Conservation (phyloP, 2,113 vertebrate genomes). For the Ageneiosus marmoratus region DNA sequence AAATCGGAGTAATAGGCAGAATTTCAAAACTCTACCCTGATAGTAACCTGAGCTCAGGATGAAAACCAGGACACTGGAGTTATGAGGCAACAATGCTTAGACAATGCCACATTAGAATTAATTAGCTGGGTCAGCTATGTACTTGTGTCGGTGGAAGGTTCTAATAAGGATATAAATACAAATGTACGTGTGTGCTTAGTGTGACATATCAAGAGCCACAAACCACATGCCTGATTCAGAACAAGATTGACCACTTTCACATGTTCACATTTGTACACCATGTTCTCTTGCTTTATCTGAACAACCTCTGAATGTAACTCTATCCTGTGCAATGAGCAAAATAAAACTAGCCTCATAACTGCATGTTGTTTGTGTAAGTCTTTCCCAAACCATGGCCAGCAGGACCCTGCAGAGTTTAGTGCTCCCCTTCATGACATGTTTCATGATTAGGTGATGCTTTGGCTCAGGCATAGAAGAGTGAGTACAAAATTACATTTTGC, state of each 20-base stretch:
- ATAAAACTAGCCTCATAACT: neutral
- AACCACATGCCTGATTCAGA: conserved; percentile 31
- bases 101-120: neutral
- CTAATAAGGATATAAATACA: neutral
- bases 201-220: conserved; percentile 15
- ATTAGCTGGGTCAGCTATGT: neutral
- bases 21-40: neutral
- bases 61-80: neutral
- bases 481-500: neutral
- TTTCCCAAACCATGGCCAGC: neutral
- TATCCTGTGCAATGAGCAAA: neutral
- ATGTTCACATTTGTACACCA: conserved; percentile 20
- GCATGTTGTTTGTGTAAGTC: neutral
- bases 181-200: neutral
- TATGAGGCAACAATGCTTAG: neutral
- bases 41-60: neutral
- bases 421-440: neutral
- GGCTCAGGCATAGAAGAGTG: neutral
- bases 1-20: too few species aligned
- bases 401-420: neutral
- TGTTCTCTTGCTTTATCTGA: neutral
- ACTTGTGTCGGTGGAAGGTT: neutral
- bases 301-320: neutral
- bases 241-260: conserved; percentile 28
- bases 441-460: conserved; percentile 5